Conservation (phyloP, 2,888 invertebrate species). For the Chrysolina oricalcia region DNA sequence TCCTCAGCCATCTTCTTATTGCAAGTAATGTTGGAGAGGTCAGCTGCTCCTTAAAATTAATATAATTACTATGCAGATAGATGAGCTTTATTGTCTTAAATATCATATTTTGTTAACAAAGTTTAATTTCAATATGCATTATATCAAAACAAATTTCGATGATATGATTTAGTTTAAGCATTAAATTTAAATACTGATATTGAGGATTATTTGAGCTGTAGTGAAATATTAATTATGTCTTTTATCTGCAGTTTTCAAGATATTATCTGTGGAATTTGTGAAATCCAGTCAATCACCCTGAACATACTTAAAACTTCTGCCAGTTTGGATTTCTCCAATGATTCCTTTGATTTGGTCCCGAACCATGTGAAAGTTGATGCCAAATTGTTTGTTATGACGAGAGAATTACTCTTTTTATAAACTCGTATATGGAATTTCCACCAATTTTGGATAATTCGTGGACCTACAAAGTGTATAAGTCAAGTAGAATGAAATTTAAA, state of each 20-base stretch:
- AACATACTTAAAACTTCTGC: slow-evolving; percentile 16
- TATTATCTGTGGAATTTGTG: background rate
- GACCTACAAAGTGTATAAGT: slow-evolving; percentile 8
- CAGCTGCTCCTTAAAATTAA: no score
- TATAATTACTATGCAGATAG: no score
- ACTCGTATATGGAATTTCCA: slow-evolving; percentile 20
- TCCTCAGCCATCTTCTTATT: slow-evolving; percentile 11
- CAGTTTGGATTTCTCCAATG: slow-evolving; percentile 13
- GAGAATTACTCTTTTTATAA: no score
- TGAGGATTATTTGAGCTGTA: background rate
- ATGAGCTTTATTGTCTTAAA: no score
- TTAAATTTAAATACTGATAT: no score
- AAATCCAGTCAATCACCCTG: slow-evolving; percentile 16
- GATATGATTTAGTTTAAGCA: no score
- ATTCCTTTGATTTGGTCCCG: background rate
- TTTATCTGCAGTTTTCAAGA: slow-evolving; percentile 15
- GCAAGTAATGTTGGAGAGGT: no score
- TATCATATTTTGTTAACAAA: no score
- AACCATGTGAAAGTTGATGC: slow-evolving; percentile 12
- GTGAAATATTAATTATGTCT: background rate
- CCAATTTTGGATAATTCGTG: slow-evolving; percentile 13
- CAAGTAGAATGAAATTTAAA: background rate
- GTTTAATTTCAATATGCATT: no score
- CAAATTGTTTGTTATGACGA: slow-evolving; percentile 12
- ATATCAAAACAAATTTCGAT: no score